Evolutionary conservation across 1,140 invertebrate species (phyloP).

Genomic region (Cyphomyrmex costatus): DNA sequence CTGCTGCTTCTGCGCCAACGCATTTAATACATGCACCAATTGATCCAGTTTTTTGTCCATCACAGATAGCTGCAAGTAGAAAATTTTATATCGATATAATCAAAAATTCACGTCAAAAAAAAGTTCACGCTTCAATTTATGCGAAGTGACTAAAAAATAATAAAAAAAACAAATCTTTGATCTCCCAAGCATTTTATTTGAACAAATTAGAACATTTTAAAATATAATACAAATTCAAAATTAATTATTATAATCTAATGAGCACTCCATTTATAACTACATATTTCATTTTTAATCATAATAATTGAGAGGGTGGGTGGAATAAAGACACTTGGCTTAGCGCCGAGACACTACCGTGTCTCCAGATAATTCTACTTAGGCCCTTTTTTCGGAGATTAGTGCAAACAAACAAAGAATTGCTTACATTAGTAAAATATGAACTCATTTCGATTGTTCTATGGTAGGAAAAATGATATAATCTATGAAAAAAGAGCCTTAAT

Average conservation of each 20-base stretch:
- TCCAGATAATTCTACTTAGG: no score
- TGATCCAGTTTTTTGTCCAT: slow-evolving; percentile 92
- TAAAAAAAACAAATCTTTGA: not conserved
- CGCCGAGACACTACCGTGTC: no score
- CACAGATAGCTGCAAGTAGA: slow-evolving; percentile 88
- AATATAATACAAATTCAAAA: not conserved
- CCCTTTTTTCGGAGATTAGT: no score
- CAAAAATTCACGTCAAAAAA: not conserved
- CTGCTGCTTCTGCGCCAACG: slow-evolving; percentile 88
- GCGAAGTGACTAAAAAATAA: not conserved
- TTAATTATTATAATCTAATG: not conserved
- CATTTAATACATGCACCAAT: slow-evolving; percentile 89
- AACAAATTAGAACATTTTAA: not conserved
- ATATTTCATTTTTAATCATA: no score
- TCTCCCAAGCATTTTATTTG: not conserved
- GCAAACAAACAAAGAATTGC: no score
- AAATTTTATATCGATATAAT: slow-evolving; percentile 12
- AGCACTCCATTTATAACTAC: no score
- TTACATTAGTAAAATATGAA: no score
- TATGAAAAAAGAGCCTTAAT: no score
- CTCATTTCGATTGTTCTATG: no score
- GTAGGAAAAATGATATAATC: no score
- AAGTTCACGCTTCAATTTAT: not conserved
- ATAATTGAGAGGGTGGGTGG: no score
- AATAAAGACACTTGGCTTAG: no score